A percentile compares a stretch with the other conserved stretches of the same genome.
These are phyloP conservation scores for Phalacrocorax aristotelis DNA, from an alignment of 2,113 vertebrate genomes.

Conservation along the genomic window DNA sequence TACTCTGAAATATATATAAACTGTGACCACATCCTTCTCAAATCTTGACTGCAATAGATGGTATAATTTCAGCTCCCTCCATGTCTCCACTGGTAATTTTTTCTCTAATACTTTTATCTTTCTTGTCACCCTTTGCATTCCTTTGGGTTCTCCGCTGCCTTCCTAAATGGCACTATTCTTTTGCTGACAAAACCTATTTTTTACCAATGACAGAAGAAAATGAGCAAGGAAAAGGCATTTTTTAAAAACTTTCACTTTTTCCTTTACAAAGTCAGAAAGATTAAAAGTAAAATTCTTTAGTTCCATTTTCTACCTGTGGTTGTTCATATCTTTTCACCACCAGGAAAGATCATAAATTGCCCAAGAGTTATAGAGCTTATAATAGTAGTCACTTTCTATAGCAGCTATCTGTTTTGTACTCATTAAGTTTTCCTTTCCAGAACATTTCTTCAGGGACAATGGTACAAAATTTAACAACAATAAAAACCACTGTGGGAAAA, in stretches of 20 bases:
- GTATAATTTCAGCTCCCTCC: neutral
- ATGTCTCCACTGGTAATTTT: neutral
- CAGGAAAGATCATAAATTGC: constrained; percentile 11
- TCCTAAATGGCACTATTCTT: neutral
- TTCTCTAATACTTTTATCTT: neutral
- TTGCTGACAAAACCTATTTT: neutral
- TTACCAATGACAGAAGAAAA: neutral
- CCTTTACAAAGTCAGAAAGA: neutral
- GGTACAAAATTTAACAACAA: neutral
- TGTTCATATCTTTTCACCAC: neutral
- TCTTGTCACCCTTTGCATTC: neutral
- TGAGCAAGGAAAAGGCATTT: neutral
- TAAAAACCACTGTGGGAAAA: neutral
- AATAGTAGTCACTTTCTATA: neutral
- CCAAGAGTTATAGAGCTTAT: neutral
- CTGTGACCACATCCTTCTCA: neutral
- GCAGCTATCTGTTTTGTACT: neutral
- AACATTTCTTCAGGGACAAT: neutral
- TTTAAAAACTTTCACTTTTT: neutral
- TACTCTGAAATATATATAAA: neutral
- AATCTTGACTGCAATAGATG: neutral
- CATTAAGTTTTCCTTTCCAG: neutral
- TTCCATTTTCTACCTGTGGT: neutral
- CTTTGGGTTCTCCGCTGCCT: neutral
- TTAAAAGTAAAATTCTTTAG: constrained; percentile 1